Conservation (phyloP, 2,797 vertebrate genomes). For the Coccyzus lansbergi region DNA sequence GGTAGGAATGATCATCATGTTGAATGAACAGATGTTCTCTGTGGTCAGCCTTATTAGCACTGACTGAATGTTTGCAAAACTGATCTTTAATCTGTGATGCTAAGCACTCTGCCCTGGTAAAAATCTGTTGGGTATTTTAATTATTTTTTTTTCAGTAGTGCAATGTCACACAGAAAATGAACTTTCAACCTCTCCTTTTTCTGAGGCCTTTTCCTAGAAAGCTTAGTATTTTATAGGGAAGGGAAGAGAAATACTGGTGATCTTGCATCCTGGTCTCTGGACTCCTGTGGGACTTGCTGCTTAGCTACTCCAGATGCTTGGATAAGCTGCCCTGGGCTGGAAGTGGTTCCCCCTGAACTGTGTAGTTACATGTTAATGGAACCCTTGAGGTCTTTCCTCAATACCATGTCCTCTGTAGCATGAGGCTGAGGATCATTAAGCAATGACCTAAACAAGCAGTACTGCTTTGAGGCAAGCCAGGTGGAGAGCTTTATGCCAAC, state of each 20-base stretch:
- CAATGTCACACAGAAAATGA: accelerated
- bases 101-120: not conserved
- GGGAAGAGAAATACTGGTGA: not conserved
- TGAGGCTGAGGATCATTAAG: not conserved
- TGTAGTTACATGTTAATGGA: not conserved
- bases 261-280: not conserved
- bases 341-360: not conserved
- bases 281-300: not conserved
- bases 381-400: not conserved
- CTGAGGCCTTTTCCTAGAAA: not conserved
- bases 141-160: not conserved
- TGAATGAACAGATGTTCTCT: not conserved
- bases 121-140: not conserved
- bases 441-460: too few species aligned
- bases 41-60: not conserved
- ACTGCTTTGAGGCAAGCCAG: not conserved
- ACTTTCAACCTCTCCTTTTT: not conserved
- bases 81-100: not conserved
- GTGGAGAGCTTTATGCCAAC: not conserved
- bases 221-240: not conserved
- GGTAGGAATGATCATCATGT: not conserved
- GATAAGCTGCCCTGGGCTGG: not conserved
- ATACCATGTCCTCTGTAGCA: not conserved
- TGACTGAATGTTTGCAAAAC: not conserved
- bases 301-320: conserved; percentile 5